A percentile compares a stretch with the other conserved stretches of the same genome.
Evolutionary conservation across 2,113 vertebrate genomes (phyloP).

Genomic region (Halcyon senegalensis): DNA sequence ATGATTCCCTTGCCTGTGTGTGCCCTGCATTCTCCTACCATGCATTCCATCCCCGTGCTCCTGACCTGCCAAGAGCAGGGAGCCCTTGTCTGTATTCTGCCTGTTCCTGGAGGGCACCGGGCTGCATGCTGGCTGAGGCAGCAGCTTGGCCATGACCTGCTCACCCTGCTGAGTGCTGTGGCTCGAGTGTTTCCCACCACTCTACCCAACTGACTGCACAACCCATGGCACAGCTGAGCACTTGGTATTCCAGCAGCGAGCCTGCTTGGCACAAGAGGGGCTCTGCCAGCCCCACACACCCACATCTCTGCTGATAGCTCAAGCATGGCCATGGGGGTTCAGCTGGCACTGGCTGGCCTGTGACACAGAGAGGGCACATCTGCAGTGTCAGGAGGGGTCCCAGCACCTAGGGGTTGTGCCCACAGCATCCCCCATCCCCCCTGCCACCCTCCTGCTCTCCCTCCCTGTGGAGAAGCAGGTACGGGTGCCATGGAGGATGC

Average conservation of each 20-base stretch:
- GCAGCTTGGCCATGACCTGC: not conserved
- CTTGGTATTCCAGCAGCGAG: slow-evolving; percentile 36
- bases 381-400: not conserved
- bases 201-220: not conserved
- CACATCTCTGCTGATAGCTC: not conserved
- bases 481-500: rapidly evolving
- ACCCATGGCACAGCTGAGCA: slow-evolving; percentile 16
- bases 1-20: not conserved
- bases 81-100: not conserved
- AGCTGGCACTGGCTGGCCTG: not conserved
- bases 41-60: not conserved
- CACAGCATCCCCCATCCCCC: not conserved
- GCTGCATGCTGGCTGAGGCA: rapidly evolving
- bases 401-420: not conserved
- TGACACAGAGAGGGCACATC: not conserved
- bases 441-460: not conserved
- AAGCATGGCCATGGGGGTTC: not conserved
- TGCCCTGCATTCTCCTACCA: rapidly evolving
- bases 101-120: not conserved
- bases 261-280: not conserved
- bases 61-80: not conserved
- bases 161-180: not conserved
- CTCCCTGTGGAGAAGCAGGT: not conserved
- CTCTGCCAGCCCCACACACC: not conserved
- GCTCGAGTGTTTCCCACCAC: not conserved